phyloP scores from a whole-genome alignment of 2,888 invertebrate species.

The Panzeria rudis region DNA sequence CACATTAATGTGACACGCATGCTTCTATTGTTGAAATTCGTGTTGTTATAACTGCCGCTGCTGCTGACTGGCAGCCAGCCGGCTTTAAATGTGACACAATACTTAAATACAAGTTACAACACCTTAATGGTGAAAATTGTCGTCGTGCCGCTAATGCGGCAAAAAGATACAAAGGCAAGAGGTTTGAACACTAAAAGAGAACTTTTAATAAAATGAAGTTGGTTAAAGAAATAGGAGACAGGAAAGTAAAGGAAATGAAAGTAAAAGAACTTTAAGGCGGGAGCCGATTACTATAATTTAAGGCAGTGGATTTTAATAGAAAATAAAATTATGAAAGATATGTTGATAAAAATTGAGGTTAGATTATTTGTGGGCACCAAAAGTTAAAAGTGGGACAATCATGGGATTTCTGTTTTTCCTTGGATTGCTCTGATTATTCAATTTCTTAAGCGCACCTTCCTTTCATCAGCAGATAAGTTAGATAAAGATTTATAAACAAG shows the following conservation, averaged over 20 bases:
- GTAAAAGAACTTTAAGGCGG: neutral
- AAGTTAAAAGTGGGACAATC: no score
- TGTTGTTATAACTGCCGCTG: slow-evolving; percentile 21
- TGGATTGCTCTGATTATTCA: no score
- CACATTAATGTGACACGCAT: slow-evolving; percentile 61
- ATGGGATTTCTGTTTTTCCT: no score
- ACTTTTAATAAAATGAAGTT: neutral
- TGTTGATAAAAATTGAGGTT: no score
- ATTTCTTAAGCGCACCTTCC: no score
- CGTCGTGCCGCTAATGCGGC: neutral
- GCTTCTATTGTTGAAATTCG: slow-evolving; percentile 48
- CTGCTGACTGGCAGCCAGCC: slow-evolving; percentile 7
- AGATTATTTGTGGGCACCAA: no score
- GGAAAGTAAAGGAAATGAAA: neutral
- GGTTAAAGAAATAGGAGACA: no score
- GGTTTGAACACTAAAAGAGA: neutral
- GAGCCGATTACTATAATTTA: neutral
- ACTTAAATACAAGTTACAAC: slow-evolving; percentile 19
- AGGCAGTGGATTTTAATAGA: no score
- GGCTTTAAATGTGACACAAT: slow-evolving; percentile 38
- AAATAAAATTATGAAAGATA: no score
- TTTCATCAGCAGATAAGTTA: no score
- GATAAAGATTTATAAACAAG: no score
- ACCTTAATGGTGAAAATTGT: slow-evolving; percentile 25
- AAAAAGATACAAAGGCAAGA: slow-evolving; percentile 25